These are phyloP conservation scores for Brienomyrus longianalis DNA, from an alignment of 2,113 vertebrate species.

Conservation along the genomic window DNA sequence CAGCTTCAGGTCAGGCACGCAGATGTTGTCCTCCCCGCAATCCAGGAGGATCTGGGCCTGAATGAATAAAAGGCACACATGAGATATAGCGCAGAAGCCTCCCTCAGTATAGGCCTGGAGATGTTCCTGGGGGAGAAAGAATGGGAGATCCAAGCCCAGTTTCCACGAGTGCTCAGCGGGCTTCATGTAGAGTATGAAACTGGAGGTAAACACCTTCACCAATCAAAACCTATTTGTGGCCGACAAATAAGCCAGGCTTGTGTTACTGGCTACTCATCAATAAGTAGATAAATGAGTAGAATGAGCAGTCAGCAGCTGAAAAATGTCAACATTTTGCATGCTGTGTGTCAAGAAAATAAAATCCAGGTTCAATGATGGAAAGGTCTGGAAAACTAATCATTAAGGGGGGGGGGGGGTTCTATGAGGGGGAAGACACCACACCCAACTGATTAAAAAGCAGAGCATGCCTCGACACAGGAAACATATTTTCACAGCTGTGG, in stretches of 20 bases:
- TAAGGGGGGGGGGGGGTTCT: neutral
- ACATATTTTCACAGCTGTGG: neutral
- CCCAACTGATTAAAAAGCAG: neutral
- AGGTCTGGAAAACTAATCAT: neutral
- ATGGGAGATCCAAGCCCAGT: neutral
- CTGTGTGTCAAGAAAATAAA: neutral
- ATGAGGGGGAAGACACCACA: neutral
- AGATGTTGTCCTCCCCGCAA: conserved; percentile 60
- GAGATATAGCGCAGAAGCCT: neutral
- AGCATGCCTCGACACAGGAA: neutral
- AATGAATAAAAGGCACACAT: neutral
- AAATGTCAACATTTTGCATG: neutral
- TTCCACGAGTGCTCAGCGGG: neutral
- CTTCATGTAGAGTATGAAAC: neutral
- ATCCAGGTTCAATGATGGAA: neutral
- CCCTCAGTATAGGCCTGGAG: neutral
- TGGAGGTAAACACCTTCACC: neutral
- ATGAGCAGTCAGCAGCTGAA: neutral
- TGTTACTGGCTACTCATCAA: neutral
- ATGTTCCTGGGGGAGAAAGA: neutral
- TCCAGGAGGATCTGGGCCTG: conserved; percentile 64
- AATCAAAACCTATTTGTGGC: neutral
- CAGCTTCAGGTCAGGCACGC: conserved; percentile 21
- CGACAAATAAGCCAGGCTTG: neutral
- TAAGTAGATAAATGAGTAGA: neutral